A percentile compares a stretch with the other conserved stretches of the same genome.
These are phyloP conservation scores for Stenichneumon culpator DNA, from an alignment of 2,888 invertebrate genomes.

Conservation along the genomic window DNA sequence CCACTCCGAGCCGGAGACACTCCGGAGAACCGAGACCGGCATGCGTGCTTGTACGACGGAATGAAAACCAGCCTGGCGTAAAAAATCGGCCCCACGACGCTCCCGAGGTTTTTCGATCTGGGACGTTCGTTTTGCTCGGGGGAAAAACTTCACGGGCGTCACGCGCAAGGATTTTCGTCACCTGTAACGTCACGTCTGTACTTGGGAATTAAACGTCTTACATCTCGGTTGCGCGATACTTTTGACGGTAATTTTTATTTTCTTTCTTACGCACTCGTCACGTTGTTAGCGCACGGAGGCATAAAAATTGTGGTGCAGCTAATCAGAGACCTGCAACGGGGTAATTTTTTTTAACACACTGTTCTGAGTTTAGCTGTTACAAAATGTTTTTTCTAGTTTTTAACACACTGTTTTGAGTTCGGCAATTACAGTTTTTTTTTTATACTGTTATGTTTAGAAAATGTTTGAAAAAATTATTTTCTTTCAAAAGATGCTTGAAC, in stretches of 20 bases:
- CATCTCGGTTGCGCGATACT: background rate
- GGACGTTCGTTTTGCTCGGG: background rate
- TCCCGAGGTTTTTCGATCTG: background rate
- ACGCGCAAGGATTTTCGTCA: background rate
- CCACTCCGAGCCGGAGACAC: constrained; percentile 45
- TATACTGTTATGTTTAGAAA: too few relatives aligned
- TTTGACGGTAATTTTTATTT: background rate
- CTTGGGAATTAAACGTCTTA: background rate
- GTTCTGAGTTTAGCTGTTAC: background rate
- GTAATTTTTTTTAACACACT: background rate
- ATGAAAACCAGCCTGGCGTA: constrained; percentile 9
- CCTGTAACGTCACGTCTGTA: background rate
- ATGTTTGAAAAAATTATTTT: too few relatives aligned
- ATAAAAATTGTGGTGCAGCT: background rate
- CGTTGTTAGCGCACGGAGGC: background rate
- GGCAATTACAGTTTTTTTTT: too few relatives aligned
- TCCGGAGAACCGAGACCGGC: constrained; percentile 51
- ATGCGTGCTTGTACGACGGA: background rate
- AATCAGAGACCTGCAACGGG: too few relatives aligned
- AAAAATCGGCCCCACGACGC: background rate
- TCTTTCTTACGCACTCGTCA: background rate
- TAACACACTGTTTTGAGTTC: too few relatives aligned
- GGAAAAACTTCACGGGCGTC: background rate
- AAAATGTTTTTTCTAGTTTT: too few relatives aligned
- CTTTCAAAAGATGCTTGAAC: too few relatives aligned